Conservation (phyloP, 2,113 vertebrate genomes). For the Microcebus murinus region DNA sequence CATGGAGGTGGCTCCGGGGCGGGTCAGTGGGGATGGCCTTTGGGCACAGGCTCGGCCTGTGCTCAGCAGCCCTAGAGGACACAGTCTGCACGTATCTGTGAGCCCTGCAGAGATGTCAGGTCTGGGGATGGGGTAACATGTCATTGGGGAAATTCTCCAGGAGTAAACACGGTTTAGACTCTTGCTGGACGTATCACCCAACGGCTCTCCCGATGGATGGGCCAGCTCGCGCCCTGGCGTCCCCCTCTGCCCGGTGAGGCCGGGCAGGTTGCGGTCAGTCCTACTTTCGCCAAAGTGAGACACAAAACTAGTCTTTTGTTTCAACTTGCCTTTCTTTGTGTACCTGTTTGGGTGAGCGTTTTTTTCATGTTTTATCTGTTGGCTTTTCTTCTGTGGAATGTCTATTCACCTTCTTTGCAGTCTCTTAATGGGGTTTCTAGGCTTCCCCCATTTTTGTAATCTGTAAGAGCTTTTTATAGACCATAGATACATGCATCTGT, state of each 20-base stretch:
- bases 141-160: background rate
- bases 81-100: background rate
- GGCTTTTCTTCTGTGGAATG: background rate
- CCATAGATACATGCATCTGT: background rate
- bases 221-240: background rate
- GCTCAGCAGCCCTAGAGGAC: background rate
- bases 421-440: background rate
- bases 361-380: background rate
- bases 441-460: background rate
- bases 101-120: background rate
- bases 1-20: conserved; percentile 51
- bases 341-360: background rate
- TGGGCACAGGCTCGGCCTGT: background rate
- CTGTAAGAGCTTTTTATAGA: conserved; percentile 22
- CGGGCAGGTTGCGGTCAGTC: background rate
- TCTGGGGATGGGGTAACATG: background rate
- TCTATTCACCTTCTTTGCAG: background rate
- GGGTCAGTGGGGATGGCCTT: conserved; percentile 53
- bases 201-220: background rate
- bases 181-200: background rate
- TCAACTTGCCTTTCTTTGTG: background rate
- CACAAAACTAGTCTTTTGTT: background rate
- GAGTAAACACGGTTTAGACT: conserved; percentile 1
- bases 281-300: background rate
- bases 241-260: background rate